Evolutionary conservation across 2,888 invertebrate species (phyloP).

Genomic region (Eupeodes luniger): DNA sequence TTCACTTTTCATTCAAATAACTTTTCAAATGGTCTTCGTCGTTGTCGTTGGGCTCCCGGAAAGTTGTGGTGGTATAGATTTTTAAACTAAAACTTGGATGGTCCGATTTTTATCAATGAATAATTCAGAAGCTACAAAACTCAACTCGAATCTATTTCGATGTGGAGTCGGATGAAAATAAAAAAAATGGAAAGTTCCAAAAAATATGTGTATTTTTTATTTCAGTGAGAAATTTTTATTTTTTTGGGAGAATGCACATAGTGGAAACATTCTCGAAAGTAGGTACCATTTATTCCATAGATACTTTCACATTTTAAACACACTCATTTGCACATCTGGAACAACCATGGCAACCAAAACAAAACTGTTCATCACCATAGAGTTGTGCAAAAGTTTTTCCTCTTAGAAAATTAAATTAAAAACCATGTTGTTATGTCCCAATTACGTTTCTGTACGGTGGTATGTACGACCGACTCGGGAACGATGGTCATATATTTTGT

Average conservation of each 20-base stretch:
- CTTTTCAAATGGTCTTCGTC: not conserved
- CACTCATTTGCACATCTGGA: slow-evolving; percentile 21
- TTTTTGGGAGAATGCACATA: slow-evolving; percentile 1
- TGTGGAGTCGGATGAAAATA: not conserved
- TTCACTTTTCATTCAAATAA: slow-evolving; percentile 69
- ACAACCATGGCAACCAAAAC: not conserved
- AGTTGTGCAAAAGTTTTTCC: slow-evolving; percentile 16
- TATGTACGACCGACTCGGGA: not conserved
- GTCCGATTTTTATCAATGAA: slow-evolving; percentile 60
- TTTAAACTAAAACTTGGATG: slow-evolving; percentile 39
- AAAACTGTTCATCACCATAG: not conserved
- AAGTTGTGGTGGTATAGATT: slow-evolving; percentile 58
- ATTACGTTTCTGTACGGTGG: slow-evolving; percentile 20
- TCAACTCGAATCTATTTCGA: not conserved
- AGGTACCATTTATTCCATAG: not conserved
- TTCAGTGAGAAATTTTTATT: slow-evolving; percentile 39
- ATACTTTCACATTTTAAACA: slow-evolving; percentile 55
- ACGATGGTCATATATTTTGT: not conserved
- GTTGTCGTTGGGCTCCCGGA: slow-evolving; percentile 20
- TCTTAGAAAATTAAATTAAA: slow-evolving; percentile 10
- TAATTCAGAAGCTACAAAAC: slow-evolving; percentile 61
- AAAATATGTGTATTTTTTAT: slow-evolving; percentile 25
- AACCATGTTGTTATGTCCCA: slow-evolving; percentile 38
- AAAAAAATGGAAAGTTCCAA: slow-evolving; percentile 51
- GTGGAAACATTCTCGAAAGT: slow-evolving; percentile 6